phyloP scores from a whole-genome alignment of 2,113 vertebrate species.

The Plestiodon gilberti region DNA sequence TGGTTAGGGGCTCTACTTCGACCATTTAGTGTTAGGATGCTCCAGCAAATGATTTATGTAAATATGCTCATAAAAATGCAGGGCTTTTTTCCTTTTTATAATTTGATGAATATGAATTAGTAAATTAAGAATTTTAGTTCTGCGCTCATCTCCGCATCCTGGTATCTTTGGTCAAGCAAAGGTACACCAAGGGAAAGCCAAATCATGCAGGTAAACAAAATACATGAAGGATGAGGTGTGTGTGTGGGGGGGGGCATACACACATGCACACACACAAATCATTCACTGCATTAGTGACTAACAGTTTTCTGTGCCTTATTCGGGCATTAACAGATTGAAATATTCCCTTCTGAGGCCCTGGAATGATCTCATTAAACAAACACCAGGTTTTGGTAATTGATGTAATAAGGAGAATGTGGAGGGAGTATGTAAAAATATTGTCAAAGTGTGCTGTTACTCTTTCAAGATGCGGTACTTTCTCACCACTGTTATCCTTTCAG shows the following conservation, averaged over 20 bases:
- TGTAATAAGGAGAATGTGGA: conserved; percentile 29
- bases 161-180: conserved; percentile 46
- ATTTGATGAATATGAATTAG: conserved; percentile 78
- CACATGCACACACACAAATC: conserved; percentile 22
- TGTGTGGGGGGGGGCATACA: too few relatives aligned
- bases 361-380: neutral
- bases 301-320: conserved; percentile 22
- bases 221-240: too few relatives aligned
- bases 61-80: conserved; percentile 70
- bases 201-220: conserved; percentile 54
- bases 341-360: conserved; percentile 48
- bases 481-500: neutral
- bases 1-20: conserved; percentile 75
- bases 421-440: conserved; percentile 55
- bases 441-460: conserved; percentile 53
- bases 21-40: conserved; percentile 79
- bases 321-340: conserved; percentile 38
- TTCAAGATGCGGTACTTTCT: conserved; percentile 43
- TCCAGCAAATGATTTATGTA: conserved; percentile 81
- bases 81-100: conserved; percentile 65
- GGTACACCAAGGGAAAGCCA: conserved; percentile 40
- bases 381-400: conserved; percentile 59
- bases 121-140: conserved; percentile 66
- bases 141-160: conserved; percentile 3
- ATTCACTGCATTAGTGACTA: conserved; percentile 31